Conservation (phyloP, 2,113 vertebrate species). For the Scartelaos histophorus region DNA sequence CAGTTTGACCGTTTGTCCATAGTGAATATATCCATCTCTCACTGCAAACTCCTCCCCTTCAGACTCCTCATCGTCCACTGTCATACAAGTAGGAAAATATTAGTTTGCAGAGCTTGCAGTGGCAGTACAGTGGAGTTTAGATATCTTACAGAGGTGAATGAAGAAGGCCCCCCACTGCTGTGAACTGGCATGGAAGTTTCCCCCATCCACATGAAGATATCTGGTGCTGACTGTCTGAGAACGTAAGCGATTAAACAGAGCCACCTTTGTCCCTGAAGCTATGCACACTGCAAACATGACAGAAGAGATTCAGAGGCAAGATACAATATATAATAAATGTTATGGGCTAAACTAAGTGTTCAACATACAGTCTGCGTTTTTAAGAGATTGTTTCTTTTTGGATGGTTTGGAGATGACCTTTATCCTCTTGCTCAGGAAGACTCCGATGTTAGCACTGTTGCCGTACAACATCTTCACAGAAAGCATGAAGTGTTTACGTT, state of each 20-base stretch:
- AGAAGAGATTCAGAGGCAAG: neutral
- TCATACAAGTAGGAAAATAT: constrained; percentile 25
- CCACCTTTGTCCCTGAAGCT: constrained; percentile 97
- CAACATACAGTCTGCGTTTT: constrained; percentile 94
- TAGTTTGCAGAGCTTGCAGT: neutral
- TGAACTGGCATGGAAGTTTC: constrained; percentile 98
- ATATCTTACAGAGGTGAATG: constrained; percentile 93
- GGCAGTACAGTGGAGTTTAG: neutral
- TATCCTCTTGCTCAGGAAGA: constrained; percentile 95
- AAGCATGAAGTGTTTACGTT: constrained; percentile 98
- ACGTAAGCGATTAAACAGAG: constrained; percentile 94
- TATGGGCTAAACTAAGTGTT: neutral
- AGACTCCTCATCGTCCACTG: constrained; percentile 97
- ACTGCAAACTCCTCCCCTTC: constrained; percentile 98
- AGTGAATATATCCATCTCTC: constrained; percentile 95
- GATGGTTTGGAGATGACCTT: constrained; percentile 98
- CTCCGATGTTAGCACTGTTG: constrained; percentile 93
- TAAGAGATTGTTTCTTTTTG: constrained; percentile 97
- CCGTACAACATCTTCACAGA: constrained; percentile 97
- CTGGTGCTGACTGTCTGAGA: constrained; percentile 97
- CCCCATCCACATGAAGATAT: constrained; percentile 96
- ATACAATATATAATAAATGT: neutral
- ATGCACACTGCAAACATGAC: constrained; percentile 86
- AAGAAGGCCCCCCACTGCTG: constrained; percentile 97
- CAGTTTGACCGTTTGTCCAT: constrained; percentile 94